Evolutionary conservation across 2,888 invertebrate genomes (phyloP).

Genomic region (Dolichopus griseipennis): DNA sequence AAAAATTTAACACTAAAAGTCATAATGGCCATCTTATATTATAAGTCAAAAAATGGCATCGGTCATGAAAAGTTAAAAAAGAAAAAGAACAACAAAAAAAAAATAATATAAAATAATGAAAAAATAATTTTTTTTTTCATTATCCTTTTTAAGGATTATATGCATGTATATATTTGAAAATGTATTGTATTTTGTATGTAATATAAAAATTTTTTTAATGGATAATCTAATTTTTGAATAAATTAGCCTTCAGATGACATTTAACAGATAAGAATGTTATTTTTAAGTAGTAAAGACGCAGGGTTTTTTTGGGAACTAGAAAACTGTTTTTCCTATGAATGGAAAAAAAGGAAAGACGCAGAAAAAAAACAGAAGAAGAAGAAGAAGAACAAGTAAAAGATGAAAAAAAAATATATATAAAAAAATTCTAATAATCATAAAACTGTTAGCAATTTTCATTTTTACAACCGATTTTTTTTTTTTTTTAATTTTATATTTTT

Average conservation of each 20-base stretch:
- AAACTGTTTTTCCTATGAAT: background rate
- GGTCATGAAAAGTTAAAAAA: background rate
- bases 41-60: background rate
- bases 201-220: background rate
- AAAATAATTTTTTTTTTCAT: background rate
- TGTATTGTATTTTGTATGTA: background rate
- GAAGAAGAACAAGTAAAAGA: background rate
- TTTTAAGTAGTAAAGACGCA: background rate
- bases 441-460: constrained; percentile 6
- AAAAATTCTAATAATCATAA: constrained; percentile 3
- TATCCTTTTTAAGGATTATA: background rate
- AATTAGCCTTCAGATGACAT: constrained; percentile 4
- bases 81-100: background rate
- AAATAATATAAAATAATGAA: background rate
- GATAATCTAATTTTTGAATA: constrained; percentile 6
- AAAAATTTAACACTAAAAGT: constrained; percentile 4
- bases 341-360: background rate
- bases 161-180: background rate
- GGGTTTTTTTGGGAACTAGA: background rate
- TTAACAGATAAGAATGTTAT: constrained; percentile 6
- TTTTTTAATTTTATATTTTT: background rate
- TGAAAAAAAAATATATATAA: background rate
- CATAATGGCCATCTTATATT: constrained; percentile 3
- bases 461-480: background rate
- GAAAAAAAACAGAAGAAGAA: background rate